A percentile compares a stretch with the other conserved stretches of the same genome.
These are phyloP conservation scores for Gymnarchus niloticus DNA, from an alignment of 2,113 vertebrate species.

Conservation along the genomic window DNA sequence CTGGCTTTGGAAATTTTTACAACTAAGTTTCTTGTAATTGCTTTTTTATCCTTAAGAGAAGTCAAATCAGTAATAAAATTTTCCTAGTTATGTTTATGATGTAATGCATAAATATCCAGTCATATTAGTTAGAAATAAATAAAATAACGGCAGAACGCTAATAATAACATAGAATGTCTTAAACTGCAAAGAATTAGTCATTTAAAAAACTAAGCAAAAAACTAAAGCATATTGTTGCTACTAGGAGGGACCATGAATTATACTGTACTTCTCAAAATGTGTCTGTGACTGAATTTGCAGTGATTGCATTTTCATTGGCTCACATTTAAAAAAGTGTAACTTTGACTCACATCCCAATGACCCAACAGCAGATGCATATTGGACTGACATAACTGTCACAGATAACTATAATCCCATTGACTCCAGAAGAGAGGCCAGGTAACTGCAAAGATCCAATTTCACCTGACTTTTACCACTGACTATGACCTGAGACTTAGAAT, in stretches of 20 bases:
- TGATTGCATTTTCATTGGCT: not conserved
- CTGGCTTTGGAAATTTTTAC: not conserved
- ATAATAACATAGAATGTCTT: not conserved
- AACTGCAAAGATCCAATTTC: not conserved
- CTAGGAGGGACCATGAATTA: not conserved
- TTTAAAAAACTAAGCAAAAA: not conserved
- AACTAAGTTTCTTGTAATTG: not conserved
- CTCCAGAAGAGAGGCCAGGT: not conserved
- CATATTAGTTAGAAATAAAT: not conserved
- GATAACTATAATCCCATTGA: not conserved
- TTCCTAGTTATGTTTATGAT: not conserved
- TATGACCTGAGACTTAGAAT: not conserved
- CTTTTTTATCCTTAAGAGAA: not conserved
- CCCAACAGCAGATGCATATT: not conserved
- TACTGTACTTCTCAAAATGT: not conserved
- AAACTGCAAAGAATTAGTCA: not conserved
- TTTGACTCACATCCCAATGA: slow-evolving; percentile 7
- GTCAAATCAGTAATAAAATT: not conserved
- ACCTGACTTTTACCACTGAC: not conserved
- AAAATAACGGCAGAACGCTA: not conserved
- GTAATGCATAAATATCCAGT: not conserved
- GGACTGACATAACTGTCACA: not conserved
- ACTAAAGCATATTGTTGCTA: not conserved
- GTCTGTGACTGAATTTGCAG: not conserved
- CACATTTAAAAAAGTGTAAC: not conserved